phyloP scores from a whole-genome alignment of 2,888 invertebrate species.

The Melanophora roralis region DNA sequence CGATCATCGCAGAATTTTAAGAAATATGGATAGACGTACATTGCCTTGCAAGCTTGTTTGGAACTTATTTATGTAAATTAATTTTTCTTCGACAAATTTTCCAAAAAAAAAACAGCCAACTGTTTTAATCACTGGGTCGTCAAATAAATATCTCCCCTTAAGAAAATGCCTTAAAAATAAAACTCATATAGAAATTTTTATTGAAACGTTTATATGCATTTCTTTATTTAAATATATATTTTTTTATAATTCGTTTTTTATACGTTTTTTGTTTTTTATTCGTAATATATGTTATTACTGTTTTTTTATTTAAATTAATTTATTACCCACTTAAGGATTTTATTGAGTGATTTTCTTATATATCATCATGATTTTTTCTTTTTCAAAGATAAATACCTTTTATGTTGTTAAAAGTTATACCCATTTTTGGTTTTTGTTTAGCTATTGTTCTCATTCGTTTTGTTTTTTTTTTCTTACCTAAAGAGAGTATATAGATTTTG shows the following conservation, averaged over 20 bases:
- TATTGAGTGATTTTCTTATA: conserved; percentile 33
- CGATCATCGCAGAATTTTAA: no score
- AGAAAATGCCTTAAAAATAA: background rate
- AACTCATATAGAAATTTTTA: conserved; percentile 37
- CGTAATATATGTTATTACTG: conserved; percentile 20
- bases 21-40: no score
- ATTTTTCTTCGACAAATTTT: no score
- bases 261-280: conserved; percentile 21
- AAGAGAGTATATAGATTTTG: background rate
- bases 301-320: background rate
- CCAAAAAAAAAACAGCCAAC: no score
- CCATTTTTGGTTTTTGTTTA: background rate
- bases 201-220: conserved; percentile 63
- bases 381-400: background rate
- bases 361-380: conserved; percentile 5
- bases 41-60: no score
- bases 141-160: no score
- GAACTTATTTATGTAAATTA: no score
- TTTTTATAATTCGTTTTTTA: conserved; percentile 27
- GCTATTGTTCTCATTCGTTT: background rate
- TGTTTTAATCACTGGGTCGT: no score
- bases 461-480: conserved; percentile 7
- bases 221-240: conserved; percentile 60
- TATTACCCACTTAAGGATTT: conserved; percentile 18
- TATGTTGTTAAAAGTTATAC: background rate